Conservation (phyloP, 2,113 vertebrate genomes). For the Bothrops jararaca region DNA sequence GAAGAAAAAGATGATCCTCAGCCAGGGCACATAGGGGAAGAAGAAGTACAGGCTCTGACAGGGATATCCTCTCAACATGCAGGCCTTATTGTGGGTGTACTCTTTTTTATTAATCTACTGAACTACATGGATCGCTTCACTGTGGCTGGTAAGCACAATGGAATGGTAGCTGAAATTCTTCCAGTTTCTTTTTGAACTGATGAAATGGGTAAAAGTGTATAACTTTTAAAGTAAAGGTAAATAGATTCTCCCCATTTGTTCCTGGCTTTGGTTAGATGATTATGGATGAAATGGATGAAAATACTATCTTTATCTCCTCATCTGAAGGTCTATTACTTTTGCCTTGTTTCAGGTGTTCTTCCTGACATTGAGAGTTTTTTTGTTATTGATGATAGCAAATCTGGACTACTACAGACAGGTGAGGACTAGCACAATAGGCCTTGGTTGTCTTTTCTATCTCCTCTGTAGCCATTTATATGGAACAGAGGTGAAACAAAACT, state of each 20-base stretch:
- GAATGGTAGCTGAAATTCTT: not conserved
- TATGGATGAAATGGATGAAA: not conserved
- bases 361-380: conserved; percentile 83
- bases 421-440: not conserved
- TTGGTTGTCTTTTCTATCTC: not conserved
- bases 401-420: conserved; percentile 88
- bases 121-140: conserved; percentile 96
- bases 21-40: conserved; percentile 37
- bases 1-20: conserved; percentile 55
- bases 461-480: not conserved
- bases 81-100: conserved; percentile 73
- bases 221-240: not conserved
- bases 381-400: conserved; percentile 76
- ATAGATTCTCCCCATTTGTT: not conserved
- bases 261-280: not conserved
- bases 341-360: conserved; percentile 78
- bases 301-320: not conserved
- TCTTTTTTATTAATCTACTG: conserved; percentile 87
- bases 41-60: conserved; percentile 66
- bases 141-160: conserved; percentile 75
- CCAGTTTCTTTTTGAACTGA: not conserved
- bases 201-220: not conserved
- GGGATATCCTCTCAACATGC: conserved; percentile 76
- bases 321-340: too few species aligned
- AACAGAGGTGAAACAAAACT: conserved; percentile 3